phyloP scores from a whole-genome alignment of 1,140 invertebrate species.

The Drosophila aff. region DNA sequence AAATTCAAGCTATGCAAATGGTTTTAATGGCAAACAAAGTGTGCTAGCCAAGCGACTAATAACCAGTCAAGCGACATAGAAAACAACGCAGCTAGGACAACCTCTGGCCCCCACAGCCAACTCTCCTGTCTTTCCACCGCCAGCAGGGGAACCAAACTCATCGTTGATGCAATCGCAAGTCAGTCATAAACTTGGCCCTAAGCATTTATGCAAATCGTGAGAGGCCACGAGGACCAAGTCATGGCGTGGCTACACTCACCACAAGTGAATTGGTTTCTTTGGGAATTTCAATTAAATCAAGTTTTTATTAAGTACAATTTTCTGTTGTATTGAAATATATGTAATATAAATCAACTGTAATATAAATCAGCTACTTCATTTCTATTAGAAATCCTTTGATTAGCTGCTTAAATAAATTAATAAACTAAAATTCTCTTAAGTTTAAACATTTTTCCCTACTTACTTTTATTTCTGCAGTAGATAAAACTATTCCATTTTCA shows the following conservation, averaged over 20 bases:
- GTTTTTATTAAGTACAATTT: too few relatives aligned
- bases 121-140: neutral
- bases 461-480: too few relatives aligned
- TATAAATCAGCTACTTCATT: too few relatives aligned
- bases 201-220: slow-evolving; percentile 68
- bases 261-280: neutral
- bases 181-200: slow-evolving; percentile 68
- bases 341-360: too few relatives aligned
- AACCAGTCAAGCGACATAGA: slow-evolving; percentile 48
- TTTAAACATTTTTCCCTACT: too few relatives aligned
- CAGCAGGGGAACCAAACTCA: slow-evolving; percentile 10
- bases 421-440: too few relatives aligned
- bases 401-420: neutral
- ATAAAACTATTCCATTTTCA: too few relatives aligned
- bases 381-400: neutral
- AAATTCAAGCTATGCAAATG: slow-evolving; percentile 73
- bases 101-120: neutral
- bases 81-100: slow-evolving; percentile 16
- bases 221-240: slow-evolving; percentile 14
- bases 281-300: neutral
- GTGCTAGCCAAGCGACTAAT: slow-evolving; percentile 60
- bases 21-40: slow-evolving; percentile 73
- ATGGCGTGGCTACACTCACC: neutral
- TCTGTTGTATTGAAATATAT: too few relatives aligned
- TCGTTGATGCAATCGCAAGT: slow-evolving; percentile 60